phyloP scores from a whole-genome alignment of 2,113 vertebrate species.

The Meleagris gallopavo region DNA sequence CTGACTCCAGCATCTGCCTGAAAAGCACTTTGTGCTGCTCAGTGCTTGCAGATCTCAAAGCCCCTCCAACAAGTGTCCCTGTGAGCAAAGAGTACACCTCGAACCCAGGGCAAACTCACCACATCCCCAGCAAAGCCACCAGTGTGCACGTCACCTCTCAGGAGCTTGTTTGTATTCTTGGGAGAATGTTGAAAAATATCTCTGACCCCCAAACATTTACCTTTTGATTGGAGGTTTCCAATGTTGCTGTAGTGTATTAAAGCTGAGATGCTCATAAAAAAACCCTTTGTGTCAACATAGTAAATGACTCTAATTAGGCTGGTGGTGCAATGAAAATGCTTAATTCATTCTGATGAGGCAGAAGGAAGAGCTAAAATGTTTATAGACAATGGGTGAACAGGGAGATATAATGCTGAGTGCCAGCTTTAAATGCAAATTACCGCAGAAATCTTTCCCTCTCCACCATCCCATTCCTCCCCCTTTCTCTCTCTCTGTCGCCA shows the following conservation, averaged over 20 bases:
- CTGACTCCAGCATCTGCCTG: background rate
- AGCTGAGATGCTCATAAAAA: conserved; percentile 75
- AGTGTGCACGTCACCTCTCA: background rate
- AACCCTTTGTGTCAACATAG: conserved; percentile 78
- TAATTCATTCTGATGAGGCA: conserved; percentile 79
- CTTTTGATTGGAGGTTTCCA: conserved; percentile 74
- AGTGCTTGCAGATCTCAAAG: fast-evolving
- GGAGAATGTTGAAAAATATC: conserved; percentile 73
- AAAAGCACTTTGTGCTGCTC: background rate
- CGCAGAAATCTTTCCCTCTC: conserved; percentile 71
- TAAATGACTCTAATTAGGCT: conserved; percentile 79
- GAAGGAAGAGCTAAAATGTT: conserved; percentile 80
- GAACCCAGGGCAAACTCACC: background rate
- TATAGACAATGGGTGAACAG: conserved; percentile 80
- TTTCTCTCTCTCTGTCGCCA: conserved; percentile 61
- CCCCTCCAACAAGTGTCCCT: background rate
- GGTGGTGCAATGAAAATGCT: conserved; percentile 77
- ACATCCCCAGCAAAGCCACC: background rate
- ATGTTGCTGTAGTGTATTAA: conserved; percentile 74
- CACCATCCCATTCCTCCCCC: conserved; percentile 69
- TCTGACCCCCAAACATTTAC: conserved; percentile 73
- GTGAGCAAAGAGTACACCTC: background rate
- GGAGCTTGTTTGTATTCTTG: conserved; percentile 66
- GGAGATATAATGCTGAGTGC: conserved; percentile 80
- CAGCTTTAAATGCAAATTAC: conserved; percentile 80